Conservation (phyloP, 2,888 invertebrate genomes). For the Chrysotoxum bicinctum region DNA sequence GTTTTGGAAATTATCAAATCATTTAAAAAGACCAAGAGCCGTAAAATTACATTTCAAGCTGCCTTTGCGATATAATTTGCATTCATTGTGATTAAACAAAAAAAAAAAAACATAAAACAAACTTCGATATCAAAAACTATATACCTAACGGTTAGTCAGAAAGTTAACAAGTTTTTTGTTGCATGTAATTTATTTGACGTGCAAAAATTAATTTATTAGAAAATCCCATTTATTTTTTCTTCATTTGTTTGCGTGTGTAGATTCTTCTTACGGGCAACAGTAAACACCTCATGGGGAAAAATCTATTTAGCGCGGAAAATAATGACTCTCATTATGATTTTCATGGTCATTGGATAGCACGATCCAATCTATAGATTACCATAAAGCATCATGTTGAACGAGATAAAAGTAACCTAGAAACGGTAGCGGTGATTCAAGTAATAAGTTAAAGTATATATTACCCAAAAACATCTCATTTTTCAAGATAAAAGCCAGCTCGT, state of each 20-base stretch:
- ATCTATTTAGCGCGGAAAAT: slow-evolving; percentile 61
- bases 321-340: slow-evolving; percentile 54
- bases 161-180: not conserved
- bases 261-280: slow-evolving; percentile 23
- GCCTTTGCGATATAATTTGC: not conserved
- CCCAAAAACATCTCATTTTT: not conserved
- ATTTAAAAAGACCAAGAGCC: slow-evolving; percentile 44
- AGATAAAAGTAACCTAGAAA: not conserved
- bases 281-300: slow-evolving; percentile 44
- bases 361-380: slow-evolving; percentile 9
- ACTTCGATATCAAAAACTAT: not conserved
- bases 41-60: slow-evolving; percentile 43
- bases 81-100: not conserved
- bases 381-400: not conserved
- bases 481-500: not conserved
- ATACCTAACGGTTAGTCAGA: not conserved
- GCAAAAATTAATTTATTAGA: slow-evolving; percentile 26
- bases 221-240: slow-evolving; percentile 8
- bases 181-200: slow-evolving; percentile 17
- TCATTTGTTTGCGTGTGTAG: not conserved
- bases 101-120: not conserved
- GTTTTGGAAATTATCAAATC: slow-evolving; percentile 4
- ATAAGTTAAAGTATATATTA: not conserved
- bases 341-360: slow-evolving; percentile 64
- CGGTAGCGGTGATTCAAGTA: not conserved